phyloP scores from a whole-genome alignment of 2,113 vertebrate genomes.

The Chloebia gouldiae region DNA sequence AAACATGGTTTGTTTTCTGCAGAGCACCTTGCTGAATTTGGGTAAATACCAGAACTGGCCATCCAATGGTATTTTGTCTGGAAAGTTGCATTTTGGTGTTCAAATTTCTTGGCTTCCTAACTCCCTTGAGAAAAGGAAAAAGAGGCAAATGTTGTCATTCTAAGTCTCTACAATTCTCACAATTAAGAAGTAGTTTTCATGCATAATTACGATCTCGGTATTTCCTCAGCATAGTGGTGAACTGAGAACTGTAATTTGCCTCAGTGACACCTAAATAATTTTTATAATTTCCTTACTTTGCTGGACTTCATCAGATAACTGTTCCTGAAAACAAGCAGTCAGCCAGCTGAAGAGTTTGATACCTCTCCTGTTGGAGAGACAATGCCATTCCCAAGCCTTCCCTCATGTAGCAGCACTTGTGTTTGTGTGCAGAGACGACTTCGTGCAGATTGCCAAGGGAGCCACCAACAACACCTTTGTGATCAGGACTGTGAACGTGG shows the following conservation, averaged over 20 bases:
- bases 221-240: background rate
- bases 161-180: background rate
- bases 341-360: background rate
- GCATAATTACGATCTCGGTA: rapidly evolving
- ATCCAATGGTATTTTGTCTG: background rate
- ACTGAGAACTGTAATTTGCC: background rate
- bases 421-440: conserved; percentile 83
- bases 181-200: background rate
- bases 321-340: background rate
- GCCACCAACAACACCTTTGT: conserved; percentile 80
- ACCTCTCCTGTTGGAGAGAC: background rate
- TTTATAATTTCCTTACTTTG: background rate
- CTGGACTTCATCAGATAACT: background rate
- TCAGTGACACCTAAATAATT: background rate
- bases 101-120: background rate
- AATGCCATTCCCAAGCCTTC: background rate
- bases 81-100: background rate
- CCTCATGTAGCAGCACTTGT: background rate
- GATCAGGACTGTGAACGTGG: conserved; percentile 83
- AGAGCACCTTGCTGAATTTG: background rate
- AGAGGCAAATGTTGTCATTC: background rate
- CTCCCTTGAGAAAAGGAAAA: background rate
- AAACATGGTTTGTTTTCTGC: background rate
- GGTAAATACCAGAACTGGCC: background rate
- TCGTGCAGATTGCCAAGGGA: conserved; percentile 87